Base-by-base conservation (phyloP, 2,797 vertebrate species). In the Oreortyx pictus region DNA sequence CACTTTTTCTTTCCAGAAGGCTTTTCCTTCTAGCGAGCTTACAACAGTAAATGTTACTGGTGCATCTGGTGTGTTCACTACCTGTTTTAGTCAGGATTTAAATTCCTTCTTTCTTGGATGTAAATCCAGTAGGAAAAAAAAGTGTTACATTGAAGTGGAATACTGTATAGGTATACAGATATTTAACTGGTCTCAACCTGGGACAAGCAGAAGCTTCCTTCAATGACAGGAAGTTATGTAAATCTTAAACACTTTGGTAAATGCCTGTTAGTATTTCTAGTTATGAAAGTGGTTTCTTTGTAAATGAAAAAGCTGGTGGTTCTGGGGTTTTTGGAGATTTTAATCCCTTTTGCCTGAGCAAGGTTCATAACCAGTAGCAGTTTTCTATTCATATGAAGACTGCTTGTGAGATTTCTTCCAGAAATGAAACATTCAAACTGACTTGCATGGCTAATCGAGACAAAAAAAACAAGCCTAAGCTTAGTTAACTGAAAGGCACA, bases 361-460 rank as follows among this genome's bases (percentile, higher is more conserved):
- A 7, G 14, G 35, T 67, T 77, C 56, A 72, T 87, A 44, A 76
- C 47, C 44, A 80, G 18, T 76, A 68, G 52, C n/a, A 54, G 27
- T 54, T 60, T 70, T 85, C 60, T 92, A 9, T 90, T 78, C 31
- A 78, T 75, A 70, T 56, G 37, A 76, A 77, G 54, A 70, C 62
- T 73, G 39, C 79, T 81, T 83, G n/a, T 79, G 56, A 88, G 87
- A 88, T 86, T 86, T 91, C 73, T 90, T 49, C 22, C 44, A 68
- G 80, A 83, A 91, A 59, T 84, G 95, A 92, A 96, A 89, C 76
- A 78, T 90, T 88, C 86, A 78, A 49, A 44, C 50, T 92, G 85
- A 72, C 82, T 86, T 74, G 83, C 22, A 0, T 92, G 62, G 59
- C 89, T 86, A 91, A 95, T 94, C 91, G 54, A 90, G 87, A 80